A percentile compares a stretch with the other conserved stretches of the same genome.
phyloP scores from a whole-genome alignment of 2,888 invertebrate species.

The Acrobasis suavella region DNA sequence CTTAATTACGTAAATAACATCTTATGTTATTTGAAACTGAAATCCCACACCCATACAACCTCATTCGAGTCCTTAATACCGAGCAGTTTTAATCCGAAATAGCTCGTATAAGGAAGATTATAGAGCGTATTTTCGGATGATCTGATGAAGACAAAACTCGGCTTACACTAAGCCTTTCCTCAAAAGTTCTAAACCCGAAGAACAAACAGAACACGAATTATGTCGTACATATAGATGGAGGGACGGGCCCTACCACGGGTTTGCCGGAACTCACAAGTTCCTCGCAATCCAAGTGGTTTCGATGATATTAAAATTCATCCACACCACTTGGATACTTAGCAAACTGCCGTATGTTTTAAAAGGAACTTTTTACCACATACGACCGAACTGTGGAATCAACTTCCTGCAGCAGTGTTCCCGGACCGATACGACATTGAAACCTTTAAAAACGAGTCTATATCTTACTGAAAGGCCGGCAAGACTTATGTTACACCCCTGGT shows the following conservation, averaged over 20 bases:
- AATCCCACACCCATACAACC: conserved; percentile 9
- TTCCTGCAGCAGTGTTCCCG: no score
- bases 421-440: no score
- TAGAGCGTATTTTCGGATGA: conserved; percentile 17
- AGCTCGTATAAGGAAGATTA: not conserved
- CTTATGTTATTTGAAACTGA: conserved; percentile 11
- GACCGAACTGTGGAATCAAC: no score
- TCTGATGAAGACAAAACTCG: conserved; percentile 9
- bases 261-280: not conserved
- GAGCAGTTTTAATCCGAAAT: conserved; percentile 10
- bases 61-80: not conserved
- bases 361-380: no score
- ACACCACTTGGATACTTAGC: no score
- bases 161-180: conserved; percentile 17
- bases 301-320: no score
- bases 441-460: no score
- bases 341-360: no score
- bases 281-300: no score
- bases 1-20: not conserved
- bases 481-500: no score
- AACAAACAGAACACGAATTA: conserved; percentile 23
- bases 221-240: conserved; percentile 18
- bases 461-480: no score
- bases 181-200: conserved; percentile 22
- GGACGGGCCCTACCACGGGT: not conserved